Evolutionary conservation across 37 sponge, comb jelly and placozoan genomes (phyloP), one percentile per base, ranked within the genome.

Genomic region (Hormiphora californensis): DNA sequence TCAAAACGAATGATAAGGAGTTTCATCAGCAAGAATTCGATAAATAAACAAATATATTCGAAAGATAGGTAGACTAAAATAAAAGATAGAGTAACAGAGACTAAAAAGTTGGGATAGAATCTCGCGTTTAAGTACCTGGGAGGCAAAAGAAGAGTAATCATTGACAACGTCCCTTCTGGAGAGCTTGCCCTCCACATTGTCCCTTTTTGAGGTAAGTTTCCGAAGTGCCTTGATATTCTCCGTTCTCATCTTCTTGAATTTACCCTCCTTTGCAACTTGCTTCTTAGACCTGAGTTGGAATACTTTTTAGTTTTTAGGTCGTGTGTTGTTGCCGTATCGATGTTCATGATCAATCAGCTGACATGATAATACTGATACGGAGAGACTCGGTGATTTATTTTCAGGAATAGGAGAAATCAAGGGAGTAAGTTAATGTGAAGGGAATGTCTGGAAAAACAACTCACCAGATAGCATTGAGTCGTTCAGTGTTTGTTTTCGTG

Each of bases 161-260:
- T 89, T 85, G 36, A 94, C 91, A 54, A 94, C 78, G 43, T 94
- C 63, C 38, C 94, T 62, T 32, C 90, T 36, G 22, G 91, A 43
- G 62, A 89, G 86, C 37, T 89, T 94, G 1, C 91, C 91, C 73
- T 94, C 94, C 33, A 96, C 93, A 46, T 92, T 87, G 9, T 88
- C 54, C 9, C 91, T 40, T 81, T 94, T 73, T 62, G 90, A 86
- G 32, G 88, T 90, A 65, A 96, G 86, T 88, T 92, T 92, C 38
- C 97, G 89, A 0, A 96, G 88, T n/a, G 89, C 96, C 89, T 94
- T 92, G 69, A 96, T 89, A 59, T 96, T 95, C 39, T 96, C 88
- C 28, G 55, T 91, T 51, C 92, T 88, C 37, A 96, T 81, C 25
- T 89, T 54, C 53, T 92, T 87, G 36, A 94, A 54, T 54, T 91